Percentiles rank a stretch among this genome's conserved stretches.
Conservation (phyloP, 2,797 vertebrate species). For the Hyperoplus immaculatus region DNA sequence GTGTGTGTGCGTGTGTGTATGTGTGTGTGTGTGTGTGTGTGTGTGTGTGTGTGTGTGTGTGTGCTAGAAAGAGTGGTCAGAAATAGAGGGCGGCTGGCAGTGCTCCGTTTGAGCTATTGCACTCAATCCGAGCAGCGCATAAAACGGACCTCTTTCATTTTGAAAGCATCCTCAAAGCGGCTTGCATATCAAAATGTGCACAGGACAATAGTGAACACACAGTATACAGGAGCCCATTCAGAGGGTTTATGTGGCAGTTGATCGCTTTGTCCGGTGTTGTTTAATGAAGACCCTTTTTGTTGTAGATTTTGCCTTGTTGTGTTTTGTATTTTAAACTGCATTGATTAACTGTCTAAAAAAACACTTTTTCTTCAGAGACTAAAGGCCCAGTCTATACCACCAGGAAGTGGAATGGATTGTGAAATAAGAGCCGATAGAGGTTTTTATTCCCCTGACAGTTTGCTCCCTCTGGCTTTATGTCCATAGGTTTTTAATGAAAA, state of each 20-base stretch:
- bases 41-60: background rate
- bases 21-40: background rate
- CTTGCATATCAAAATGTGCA: background rate
- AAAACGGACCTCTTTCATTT: slow-evolving; percentile 4
- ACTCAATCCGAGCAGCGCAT: slow-evolving; percentile 2
- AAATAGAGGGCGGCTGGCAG: background rate
- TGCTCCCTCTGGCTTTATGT: background rate
- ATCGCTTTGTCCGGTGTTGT: background rate
- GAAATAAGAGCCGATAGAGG: background rate
- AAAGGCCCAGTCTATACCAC: background rate
- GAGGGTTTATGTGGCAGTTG: background rate
- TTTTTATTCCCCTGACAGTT: background rate
- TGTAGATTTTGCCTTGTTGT: background rate
- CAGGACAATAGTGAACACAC: background rate
- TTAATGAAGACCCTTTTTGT: background rate
- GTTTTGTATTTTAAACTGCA: background rate
- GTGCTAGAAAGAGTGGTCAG: background rate
- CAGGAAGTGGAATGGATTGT: background rate
- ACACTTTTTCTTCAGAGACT: background rate
- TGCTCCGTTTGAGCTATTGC: background rate
- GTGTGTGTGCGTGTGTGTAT: background rate
- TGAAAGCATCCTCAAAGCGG: slow-evolving; percentile 4
- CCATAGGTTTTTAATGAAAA: background rate
- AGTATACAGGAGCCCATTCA: too few relatives aligned
- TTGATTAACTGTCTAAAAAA: too few relatives aligned